Percentiles rank a stretch among this genome's conserved stretches.
Evolutionary conservation across 2,888 invertebrate species (phyloP).

Genomic region (Andrena chrysosceles): DNA sequence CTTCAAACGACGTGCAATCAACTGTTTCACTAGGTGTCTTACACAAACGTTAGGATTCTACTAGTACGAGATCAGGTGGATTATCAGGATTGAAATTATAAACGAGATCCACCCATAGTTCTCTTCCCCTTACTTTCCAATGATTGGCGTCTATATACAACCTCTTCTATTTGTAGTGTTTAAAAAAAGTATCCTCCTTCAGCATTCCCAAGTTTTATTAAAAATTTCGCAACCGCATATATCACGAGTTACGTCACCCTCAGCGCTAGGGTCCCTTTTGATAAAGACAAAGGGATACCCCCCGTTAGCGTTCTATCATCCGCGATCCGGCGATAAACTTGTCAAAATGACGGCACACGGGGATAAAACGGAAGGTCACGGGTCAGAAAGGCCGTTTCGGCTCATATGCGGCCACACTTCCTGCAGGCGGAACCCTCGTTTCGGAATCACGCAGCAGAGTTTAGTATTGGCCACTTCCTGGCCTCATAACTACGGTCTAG

Average conservation of each 20-base stretch:
- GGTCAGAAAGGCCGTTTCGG: constrained; percentile 48
- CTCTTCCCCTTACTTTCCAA: not conserved
- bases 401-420: constrained; percentile 50
- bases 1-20: not conserved
- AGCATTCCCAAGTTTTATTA: not conserved
- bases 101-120: too few relatives aligned
- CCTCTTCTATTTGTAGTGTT: not conserved
- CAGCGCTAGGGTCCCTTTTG: not conserved
- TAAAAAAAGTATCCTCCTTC: not conserved
- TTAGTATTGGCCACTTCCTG: constrained; percentile 64
- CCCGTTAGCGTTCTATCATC: constrained; percentile 13
- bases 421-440: constrained; percentile 45
- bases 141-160: not conserved
- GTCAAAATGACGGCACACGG: constrained; percentile 12
- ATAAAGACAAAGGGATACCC: constrained; percentile 22
- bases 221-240: not conserved
- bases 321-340: constrained; percentile 50
- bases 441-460: constrained; percentile 57
- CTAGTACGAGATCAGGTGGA: too few relatives aligned
- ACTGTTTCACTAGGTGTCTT: too few relatives aligned
- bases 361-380: constrained; percentile 33
- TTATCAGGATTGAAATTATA: too few relatives aligned
- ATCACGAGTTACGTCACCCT: constrained; percentile 1
- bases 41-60: too few relatives aligned
- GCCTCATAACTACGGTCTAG: constrained; percentile 30